Evolutionary conservation across 2,888 invertebrate species (phyloP).

Genomic region (Micropterix aruncella): DNA sequence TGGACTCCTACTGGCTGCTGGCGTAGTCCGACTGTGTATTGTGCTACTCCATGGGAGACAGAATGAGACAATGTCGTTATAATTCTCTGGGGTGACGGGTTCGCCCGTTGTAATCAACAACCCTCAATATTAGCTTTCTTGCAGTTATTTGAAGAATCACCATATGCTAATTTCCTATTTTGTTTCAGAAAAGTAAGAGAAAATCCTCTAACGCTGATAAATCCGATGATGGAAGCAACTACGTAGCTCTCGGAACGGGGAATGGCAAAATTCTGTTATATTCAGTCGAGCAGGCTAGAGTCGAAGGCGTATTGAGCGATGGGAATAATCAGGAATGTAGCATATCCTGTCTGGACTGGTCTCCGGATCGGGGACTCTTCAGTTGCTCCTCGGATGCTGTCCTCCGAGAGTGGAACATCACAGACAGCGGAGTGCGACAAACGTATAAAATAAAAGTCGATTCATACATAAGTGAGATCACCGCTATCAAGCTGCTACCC

Average conservation of each 20-base stretch:
- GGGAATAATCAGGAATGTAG: conserved; percentile 25
- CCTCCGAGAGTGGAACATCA: conserved; percentile 41
- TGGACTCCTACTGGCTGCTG: no score
- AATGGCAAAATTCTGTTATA: conserved; percentile 60
- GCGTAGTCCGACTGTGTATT: no score
- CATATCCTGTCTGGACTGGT: conserved; percentile 42
- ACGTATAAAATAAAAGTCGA: conserved; percentile 37
- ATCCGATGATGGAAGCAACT: conserved; percentile 22
- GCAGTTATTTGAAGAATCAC: no score
- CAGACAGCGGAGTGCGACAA: conserved; percentile 30
- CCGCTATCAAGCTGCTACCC: conserved; percentile 45
- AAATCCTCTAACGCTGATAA: not conserved
- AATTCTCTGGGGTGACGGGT: no score
- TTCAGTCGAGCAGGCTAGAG: conserved; percentile 48
- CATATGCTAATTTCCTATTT: no score
- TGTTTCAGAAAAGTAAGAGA: not conserved
- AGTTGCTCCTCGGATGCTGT: conserved; percentile 38
- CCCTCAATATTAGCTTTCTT: no score
- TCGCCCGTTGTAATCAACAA: no score
- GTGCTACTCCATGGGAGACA: no score
- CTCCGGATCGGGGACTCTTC: conserved; percentile 32
- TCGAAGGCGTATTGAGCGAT: conserved; percentile 42
- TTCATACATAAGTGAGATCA: conserved; percentile 36
- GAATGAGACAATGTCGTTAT: no score
- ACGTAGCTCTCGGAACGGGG: conserved; percentile 59